Conservation (phyloP, 1,140 invertebrate genomes). For the Listronotus bonariensis region DNA sequence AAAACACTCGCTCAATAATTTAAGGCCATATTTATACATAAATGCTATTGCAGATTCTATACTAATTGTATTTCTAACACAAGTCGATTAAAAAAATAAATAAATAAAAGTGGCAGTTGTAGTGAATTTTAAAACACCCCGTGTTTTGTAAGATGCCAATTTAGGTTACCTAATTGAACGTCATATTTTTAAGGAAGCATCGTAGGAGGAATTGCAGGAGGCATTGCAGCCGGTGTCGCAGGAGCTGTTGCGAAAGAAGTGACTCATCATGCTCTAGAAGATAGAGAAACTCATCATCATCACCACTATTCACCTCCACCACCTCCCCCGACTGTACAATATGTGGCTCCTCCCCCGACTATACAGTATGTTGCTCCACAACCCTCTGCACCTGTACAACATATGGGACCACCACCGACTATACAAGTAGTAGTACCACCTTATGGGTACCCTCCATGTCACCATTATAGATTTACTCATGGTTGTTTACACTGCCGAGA, state of each 20-base stretch:
- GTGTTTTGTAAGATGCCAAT: too few relatives aligned
- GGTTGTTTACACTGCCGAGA: conserved; percentile 18
- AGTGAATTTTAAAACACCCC: too few relatives aligned
- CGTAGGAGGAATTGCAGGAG: conserved; percentile 11
- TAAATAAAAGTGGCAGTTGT: too few relatives aligned
- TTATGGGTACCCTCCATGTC: conserved; percentile 15
- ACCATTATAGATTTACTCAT: conserved; percentile 14
- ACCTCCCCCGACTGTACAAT: conserved; percentile 1
- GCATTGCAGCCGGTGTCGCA: conserved; percentile 3
- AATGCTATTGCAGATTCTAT: too few relatives aligned
- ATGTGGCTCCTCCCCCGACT: not conserved
- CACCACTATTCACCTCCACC: not conserved
- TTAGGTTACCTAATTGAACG: not conserved
- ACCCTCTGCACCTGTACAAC: not conserved
- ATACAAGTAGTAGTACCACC: not conserved
- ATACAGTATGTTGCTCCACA: not conserved
- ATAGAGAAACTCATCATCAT: not conserved
- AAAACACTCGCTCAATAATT: too few relatives aligned
- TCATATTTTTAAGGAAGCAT: conserved; percentile 7
- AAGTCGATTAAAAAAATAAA: too few relatives aligned
- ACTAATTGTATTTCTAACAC: too few relatives aligned
- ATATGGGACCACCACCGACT: not conserved
- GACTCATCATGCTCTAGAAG: not conserved
- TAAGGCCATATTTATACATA: too few relatives aligned
- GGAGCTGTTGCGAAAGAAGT: not conserved